phyloP scores from a whole-genome alignment of 1,140 invertebrate genomes.

The Pseudoatta argentina region DNA sequence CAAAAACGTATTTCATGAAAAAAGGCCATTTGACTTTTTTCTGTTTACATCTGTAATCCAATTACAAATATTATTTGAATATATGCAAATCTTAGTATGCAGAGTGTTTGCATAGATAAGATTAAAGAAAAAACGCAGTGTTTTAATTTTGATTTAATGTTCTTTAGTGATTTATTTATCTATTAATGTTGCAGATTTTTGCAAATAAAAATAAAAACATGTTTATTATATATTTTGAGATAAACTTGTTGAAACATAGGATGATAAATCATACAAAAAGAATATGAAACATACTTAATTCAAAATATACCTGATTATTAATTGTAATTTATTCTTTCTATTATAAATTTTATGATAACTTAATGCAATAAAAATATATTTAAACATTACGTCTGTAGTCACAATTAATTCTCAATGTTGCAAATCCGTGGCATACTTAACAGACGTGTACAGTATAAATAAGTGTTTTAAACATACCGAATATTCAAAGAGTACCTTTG shows the following conservation, averaged over 20 bases:
- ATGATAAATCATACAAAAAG: background rate
- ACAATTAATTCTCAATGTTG: slow-evolving; percentile 29
- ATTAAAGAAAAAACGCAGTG: background rate
- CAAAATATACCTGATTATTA: background rate
- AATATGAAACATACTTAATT: background rate
- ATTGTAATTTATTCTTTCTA: background rate
- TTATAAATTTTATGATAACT: background rate
- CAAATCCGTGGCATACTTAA: background rate
- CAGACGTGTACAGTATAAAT: slow-evolving; percentile 18
- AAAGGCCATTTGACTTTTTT: too few species aligned
- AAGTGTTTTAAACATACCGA: slow-evolving; percentile 47
- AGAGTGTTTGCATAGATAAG: background rate
- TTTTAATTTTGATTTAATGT: background rate
- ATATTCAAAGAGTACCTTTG: slow-evolving; percentile 26
- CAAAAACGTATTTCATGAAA: too few species aligned
- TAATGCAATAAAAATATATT: background rate
- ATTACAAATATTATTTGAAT: background rate
- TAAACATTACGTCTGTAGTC: background rate
- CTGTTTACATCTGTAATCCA: too few species aligned
- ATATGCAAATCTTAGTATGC: too few species aligned
- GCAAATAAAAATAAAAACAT: background rate
- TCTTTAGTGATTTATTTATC: background rate
- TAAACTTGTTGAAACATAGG: background rate
- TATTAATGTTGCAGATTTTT: background rate
- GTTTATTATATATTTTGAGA: background rate